Conservation (phyloP, 2,113 vertebrate species). For the Lepisosteus osseus region DNA sequence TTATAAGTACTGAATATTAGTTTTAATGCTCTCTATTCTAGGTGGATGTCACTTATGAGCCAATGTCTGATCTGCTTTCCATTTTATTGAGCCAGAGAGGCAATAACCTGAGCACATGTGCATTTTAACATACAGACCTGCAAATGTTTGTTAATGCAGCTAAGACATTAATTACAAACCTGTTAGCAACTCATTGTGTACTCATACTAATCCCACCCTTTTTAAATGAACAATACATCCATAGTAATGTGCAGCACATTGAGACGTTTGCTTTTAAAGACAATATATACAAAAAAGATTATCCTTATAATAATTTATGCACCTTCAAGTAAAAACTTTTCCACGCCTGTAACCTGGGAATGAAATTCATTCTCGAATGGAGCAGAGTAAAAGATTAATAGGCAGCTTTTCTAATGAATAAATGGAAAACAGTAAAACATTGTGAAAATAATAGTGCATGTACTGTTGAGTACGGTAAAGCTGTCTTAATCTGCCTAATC, state of each 20-base stretch:
- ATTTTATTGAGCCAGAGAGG: too few relatives aligned
- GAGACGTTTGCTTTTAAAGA: too few relatives aligned
- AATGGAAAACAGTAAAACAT: conserved; percentile 19
- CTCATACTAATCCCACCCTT: not conserved
- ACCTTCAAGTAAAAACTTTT: conserved; percentile 7
- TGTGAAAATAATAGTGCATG: conserved; percentile 15
- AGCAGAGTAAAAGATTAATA: conserved; percentile 16
- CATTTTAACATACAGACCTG: too few relatives aligned
- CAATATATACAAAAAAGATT: too few relatives aligned
- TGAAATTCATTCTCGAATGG: not conserved
- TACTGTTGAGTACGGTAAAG: conserved; percentile 19
- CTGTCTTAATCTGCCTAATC: conserved; percentile 26
- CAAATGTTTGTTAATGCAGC: too few relatives aligned
- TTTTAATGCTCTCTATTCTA: too few relatives aligned
- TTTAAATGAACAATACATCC: not conserved
- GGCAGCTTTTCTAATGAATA: conserved; percentile 17
- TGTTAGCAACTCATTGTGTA: not conserved
- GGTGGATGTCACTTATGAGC: too few relatives aligned
- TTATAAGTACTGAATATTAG: too few relatives aligned
- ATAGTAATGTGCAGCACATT: too few relatives aligned
- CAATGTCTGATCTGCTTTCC: too few relatives aligned
- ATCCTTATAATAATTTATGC: not conserved
- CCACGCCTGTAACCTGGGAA: conserved; percentile 1
- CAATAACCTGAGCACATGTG: too few relatives aligned
- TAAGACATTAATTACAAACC: too few relatives aligned